Conservation (phyloP, 35 echinoderm and acorn worm genomes). For the Heliocidaris erythrogramma region DNA sequence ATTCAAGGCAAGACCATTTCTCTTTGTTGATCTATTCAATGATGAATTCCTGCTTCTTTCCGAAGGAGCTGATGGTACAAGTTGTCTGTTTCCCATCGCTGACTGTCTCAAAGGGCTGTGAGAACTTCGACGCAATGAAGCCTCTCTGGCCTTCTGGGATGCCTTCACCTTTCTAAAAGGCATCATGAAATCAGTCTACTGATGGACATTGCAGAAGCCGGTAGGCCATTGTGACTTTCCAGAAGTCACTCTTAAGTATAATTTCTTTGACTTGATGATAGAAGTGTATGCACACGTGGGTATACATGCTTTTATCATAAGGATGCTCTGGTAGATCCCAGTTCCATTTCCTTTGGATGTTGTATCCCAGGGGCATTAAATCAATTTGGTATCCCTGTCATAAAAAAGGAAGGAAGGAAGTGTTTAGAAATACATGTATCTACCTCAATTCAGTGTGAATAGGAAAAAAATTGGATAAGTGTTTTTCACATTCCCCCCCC, state of each 20-base stretch:
- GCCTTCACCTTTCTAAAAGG: not conserved
- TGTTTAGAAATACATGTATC: too few species aligned
- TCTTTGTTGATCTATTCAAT: not conserved
- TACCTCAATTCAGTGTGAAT: too few species aligned
- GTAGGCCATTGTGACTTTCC: not conserved
- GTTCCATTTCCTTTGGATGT: not conserved
- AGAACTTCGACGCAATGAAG: not conserved
- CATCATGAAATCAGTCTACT: not conserved
- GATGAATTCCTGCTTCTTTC: not conserved
- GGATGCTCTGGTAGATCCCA: not conserved
- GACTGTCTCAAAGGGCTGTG: not conserved
- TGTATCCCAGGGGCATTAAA: not conserved
- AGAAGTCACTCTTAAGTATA: not conserved
- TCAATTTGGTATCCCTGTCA: not conserved
- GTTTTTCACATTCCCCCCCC: too few species aligned
- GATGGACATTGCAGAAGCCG: not conserved
- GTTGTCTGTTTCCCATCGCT: conserved; percentile 18
- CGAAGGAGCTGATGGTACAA: not conserved
- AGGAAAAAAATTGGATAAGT: too few species aligned
- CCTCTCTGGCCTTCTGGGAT: not conserved
- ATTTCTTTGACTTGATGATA: not conserved
- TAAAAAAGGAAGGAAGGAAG: not conserved
- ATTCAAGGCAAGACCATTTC: not conserved
- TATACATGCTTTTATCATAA: not conserved
- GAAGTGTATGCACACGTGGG: not conserved